Conservation (phyloP, 2,888 invertebrate genomes). For the Anaspis maculata region DNA sequence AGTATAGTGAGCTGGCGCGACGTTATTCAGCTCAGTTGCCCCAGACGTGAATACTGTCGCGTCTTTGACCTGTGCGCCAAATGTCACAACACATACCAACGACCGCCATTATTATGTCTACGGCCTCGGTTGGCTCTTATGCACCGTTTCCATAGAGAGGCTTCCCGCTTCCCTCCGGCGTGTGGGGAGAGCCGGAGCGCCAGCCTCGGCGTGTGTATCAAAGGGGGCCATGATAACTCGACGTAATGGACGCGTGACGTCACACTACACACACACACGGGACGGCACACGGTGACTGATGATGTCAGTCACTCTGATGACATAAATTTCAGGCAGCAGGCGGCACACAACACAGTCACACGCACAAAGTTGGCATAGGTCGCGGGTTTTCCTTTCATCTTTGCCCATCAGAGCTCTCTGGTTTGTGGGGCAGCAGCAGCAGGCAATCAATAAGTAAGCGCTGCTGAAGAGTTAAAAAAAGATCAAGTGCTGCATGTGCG, state of each 20-base stretch:
- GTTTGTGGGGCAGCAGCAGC: slow-evolving; percentile 1
- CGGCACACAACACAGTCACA: too few species aligned
- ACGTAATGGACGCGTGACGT: slow-evolving; percentile 15
- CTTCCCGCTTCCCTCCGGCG: background rate
- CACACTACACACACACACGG: slow-evolving; percentile 8
- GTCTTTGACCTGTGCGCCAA: too few species aligned
- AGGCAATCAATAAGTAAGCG: too few species aligned
- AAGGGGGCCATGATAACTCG: slow-evolving; percentile 6
- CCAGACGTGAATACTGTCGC: too few species aligned
- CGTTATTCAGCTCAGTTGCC: too few species aligned
- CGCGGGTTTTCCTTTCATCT: slow-evolving; percentile 10
- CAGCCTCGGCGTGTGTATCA: background rate
- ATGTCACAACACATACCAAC: too few species aligned
- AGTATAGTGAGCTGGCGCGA: too few species aligned
- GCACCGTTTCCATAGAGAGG: background rate
- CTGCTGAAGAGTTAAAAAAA: too few species aligned
- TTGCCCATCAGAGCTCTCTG: slow-evolving; percentile 5
- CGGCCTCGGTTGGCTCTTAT: slow-evolving; percentile 3
- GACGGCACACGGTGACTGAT: slow-evolving; percentile 5
- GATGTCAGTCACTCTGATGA: slow-evolving; percentile 22
- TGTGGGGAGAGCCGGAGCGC: background rate
- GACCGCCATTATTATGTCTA: slow-evolving; percentile 14
- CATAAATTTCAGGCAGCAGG: slow-evolving; percentile 15
- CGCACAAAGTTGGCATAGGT: slow-evolving; percentile 14
- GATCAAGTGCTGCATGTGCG: too few species aligned